Conservation (phyloP, 2,888 invertebrate genomes). For the Tortricodes alternella region DNA sequence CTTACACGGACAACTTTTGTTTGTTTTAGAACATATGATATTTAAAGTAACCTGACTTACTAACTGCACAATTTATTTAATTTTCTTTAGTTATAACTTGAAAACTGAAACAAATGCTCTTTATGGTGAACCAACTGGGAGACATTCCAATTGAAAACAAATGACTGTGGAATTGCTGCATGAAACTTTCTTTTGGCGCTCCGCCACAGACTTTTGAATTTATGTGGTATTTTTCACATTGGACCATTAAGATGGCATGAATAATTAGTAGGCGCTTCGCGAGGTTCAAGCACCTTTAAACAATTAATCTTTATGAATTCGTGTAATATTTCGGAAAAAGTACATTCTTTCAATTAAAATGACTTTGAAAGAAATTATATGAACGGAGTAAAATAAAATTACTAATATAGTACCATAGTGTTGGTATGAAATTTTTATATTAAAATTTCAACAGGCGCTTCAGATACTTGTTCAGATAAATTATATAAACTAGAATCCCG, state of each 20-base stretch:
- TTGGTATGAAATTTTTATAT: conserved; percentile 3
- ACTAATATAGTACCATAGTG: not conserved
- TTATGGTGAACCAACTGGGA: conserved; percentile 18
- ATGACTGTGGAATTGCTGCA: conserved; percentile 27
- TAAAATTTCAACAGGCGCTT: not conserved
- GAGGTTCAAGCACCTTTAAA: not conserved
- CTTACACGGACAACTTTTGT: too few species aligned
- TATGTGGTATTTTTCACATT: conserved; percentile 21
- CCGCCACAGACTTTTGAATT: conserved; percentile 20
- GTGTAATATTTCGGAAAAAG: not conserved
- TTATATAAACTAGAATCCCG: not conserved
- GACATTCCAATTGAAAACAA: conserved; percentile 30
- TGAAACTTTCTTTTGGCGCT: conserved; percentile 23
- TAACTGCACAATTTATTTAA: not conserved
- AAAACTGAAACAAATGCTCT: conserved; percentile 23
- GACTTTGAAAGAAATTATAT: conserved; percentile 1
- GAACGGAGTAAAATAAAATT: too few species aligned
- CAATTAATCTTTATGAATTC: not conserved
- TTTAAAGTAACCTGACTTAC: not conserved
- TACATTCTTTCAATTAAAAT: too few species aligned
- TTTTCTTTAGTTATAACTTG: not conserved
- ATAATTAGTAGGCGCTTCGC: conserved; percentile 16
- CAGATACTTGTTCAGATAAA: not conserved
- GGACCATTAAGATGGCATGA: conserved; percentile 3
- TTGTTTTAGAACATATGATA: too few species aligned